Evolutionary conservation across 1,140 invertebrate species (phyloP), one percentile per base, ranked within the genome.

Genomic region (Geopemphigus sp.): DNA sequence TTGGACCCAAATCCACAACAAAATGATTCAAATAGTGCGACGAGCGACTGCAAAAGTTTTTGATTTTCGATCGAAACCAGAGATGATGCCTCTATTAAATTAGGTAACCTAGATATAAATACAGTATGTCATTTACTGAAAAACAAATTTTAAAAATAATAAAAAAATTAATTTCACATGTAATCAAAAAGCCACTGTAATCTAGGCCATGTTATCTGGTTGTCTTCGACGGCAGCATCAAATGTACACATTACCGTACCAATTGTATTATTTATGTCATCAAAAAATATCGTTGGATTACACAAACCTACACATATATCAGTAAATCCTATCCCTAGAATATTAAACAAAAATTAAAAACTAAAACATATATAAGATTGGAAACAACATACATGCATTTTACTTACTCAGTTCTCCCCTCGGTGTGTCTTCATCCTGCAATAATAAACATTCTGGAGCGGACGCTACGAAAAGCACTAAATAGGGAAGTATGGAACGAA

Each of bases 271-370:
- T 68, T 81, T 80, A 86, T 84, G 24, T 85, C 84, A 29, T 87
- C 84, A 63, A 86, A 87, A 83, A 89, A 89, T 66, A 87, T 83
- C 80, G 85, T 84, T 15, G 89, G 89, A 83, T 88, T 88, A n/a
- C 85, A 85, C 56, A 90, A 85, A 70, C 86, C 87, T 59, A 85
- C 85, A 81, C 86, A 87, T 80, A 87, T 82, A 82, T 85, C 84
- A 57, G 83, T 73, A 83, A 88, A 87, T 82, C 87, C 86, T 56
- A 83, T 82, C 80, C 88, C 88, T 89, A 74, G 22, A 63, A 78
- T 3, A 59, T 57, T 14, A 8, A 54, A 54, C 6, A 22, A 57
- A 73, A 29, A 50, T 11, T 1, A 50, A 50, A 53, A 26, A n/a
- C 19, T 29, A n/a, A 6, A 56, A n/a, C 14, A n/a, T 11, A 39